A percentile compares a stretch with the other conserved stretches of the same genome.
These are phyloP conservation scores for Candidula unifasciata DNA, from an alignment of 2,888 invertebrate species.

Conservation along the genomic window DNA sequence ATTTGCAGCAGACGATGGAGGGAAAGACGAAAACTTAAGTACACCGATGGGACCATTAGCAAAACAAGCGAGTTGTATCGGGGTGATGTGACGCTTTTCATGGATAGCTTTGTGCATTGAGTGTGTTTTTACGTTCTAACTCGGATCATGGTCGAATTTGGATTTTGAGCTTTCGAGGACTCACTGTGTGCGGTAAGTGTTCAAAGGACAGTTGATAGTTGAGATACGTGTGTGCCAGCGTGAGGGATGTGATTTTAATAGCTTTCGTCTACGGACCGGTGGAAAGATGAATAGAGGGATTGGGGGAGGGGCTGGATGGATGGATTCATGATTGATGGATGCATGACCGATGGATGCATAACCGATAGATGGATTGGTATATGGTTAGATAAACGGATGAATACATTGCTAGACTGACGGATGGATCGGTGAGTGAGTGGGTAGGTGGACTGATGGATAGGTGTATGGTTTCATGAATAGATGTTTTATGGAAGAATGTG, in stretches of 20 bases:
- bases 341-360: too few relatives aligned
- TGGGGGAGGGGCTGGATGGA: too few relatives aligned
- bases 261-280: too few relatives aligned
- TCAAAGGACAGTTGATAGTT: not conserved
- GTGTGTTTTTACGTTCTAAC: constrained; percentile 15
- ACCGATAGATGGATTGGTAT: too few relatives aligned
- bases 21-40: constrained; percentile 26
- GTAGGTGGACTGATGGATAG: too few relatives aligned
- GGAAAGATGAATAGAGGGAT: too few relatives aligned
- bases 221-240: not conserved
- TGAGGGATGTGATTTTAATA: not conserved
- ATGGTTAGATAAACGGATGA: too few relatives aligned
- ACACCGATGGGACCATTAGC: constrained; percentile 23
- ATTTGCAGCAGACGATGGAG: constrained; percentile 21
- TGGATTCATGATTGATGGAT: too few relatives aligned
- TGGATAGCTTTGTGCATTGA: constrained; percentile 7
- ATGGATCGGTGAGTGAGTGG: too few relatives aligned
- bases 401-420: too few relatives aligned
- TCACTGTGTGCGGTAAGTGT: constrained; percentile 14
- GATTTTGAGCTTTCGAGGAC: not conserved
- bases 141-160: not conserved
- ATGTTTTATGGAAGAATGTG: too few relatives aligned
- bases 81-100: not conserved
- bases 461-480: too few relatives aligned
- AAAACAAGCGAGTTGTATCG: constrained; percentile 9